These are phyloP conservation scores for Oxygymnocypris stewartii DNA, from an alignment of 2,113 vertebrate genomes.

Conservation along the genomic window DNA sequence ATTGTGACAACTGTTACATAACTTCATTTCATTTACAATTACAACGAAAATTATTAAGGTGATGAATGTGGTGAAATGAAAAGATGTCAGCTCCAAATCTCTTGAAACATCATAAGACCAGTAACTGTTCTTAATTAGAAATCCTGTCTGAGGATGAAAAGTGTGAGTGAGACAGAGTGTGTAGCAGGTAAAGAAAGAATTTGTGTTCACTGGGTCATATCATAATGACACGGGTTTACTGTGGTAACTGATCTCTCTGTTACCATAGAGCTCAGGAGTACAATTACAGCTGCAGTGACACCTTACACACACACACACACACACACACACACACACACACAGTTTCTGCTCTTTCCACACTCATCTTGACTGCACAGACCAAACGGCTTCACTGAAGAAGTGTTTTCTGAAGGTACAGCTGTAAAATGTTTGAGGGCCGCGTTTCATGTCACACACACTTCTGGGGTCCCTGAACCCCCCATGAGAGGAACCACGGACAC, in stretches of 20 bases:
- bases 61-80: not conserved
- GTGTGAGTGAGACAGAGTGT: not conserved
- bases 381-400: not conserved
- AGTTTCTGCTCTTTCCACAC: not conserved
- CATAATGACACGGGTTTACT: slow-evolving; percentile 15
- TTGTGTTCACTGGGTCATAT: not conserved
- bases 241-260: slow-evolving; percentile 42
- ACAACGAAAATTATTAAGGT: too few species aligned
- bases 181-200: not conserved
- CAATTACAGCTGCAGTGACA: slow-evolving; percentile 39
- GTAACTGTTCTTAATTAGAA: not conserved
- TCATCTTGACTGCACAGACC: not conserved
- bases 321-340: not conserved
- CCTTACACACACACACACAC: slow-evolving; percentile 22
- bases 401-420: not conserved
- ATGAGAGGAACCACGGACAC: slow-evolving; percentile 77
- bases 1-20: too few species aligned
- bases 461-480: slow-evolving; percentile 78
- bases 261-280: slow-evolving; percentile 39
- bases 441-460: slow-evolving; percentile 74
- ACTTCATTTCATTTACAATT: too few species aligned
- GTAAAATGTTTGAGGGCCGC: not conserved
- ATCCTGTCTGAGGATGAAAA: not conserved
- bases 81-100: not conserved
- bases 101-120: not conserved